phyloP scores from a whole-genome alignment of 2,888 invertebrate genomes.

The Cacoxenus indagator region DNA sequence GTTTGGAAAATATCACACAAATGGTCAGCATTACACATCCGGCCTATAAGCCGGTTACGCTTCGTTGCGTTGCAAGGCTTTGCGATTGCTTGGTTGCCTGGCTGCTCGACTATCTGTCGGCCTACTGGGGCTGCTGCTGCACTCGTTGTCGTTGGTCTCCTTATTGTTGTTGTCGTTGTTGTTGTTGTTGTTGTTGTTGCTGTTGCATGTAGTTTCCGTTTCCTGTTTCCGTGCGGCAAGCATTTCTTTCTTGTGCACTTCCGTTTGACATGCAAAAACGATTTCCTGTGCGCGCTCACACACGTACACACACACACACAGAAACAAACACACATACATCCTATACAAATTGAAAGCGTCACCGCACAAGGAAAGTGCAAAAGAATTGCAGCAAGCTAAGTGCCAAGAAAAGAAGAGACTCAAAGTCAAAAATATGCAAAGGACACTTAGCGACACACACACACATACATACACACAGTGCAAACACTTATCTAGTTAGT shows the following conservation, averaged over 20 bases:
- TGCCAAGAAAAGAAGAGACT: neutral
- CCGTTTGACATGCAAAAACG: slow-evolving; percentile 13
- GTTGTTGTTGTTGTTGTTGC: neutral
- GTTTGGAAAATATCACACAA: slow-evolving; percentile 32
- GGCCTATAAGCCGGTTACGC: neutral
- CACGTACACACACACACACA: neutral
- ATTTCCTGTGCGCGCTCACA: neutral
- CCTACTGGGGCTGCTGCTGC: too few species aligned
- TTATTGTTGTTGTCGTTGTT: neutral
- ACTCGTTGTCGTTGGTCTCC: neutral
- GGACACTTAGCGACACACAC: neutral
- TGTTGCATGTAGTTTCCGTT: neutral
- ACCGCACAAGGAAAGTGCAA: neutral
- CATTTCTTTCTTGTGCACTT: slow-evolving; percentile 9
- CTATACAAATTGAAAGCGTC: neutral
- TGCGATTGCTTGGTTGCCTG: too few species aligned
- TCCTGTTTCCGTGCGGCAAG: neutral
- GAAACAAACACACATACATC: neutral
- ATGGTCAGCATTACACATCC: slow-evolving; percentile 57
- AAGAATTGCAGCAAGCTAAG: neutral
- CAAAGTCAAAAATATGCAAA: neutral
- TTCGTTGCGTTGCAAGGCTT: too few species aligned
- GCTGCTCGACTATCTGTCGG: too few species aligned
- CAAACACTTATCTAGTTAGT: neutral
- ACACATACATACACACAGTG: neutral